These are phyloP conservation scores for Archilochus colubris DNA, from an alignment of 2,113 vertebrate genomes.

Conservation along the genomic window DNA sequence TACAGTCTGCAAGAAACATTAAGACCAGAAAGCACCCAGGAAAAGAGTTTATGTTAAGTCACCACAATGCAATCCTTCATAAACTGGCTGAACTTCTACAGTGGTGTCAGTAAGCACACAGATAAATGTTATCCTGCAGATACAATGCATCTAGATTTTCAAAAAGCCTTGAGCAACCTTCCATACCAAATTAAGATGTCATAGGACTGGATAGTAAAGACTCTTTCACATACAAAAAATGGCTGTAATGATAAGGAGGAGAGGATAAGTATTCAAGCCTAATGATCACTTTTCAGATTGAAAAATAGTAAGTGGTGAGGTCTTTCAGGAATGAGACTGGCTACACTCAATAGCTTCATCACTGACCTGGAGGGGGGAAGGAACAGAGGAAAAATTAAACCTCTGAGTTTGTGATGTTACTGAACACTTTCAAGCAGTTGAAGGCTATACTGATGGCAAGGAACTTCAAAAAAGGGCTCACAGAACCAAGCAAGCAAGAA, in stretches of 20 bases:
- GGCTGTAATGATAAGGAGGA: background rate
- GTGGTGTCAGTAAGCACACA: background rate
- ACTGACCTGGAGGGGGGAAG: background rate
- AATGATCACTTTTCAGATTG: background rate
- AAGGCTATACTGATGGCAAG: background rate
- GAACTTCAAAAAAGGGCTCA: background rate
- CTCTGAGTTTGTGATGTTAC: background rate
- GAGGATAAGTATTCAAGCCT: background rate
- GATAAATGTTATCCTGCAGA: background rate
- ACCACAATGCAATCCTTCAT: background rate
- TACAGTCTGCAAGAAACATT: background rate
- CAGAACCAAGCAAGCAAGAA: background rate
- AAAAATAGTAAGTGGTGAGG: background rate
- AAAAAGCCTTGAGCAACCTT: background rate
- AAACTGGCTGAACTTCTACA: background rate
- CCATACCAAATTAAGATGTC: background rate
- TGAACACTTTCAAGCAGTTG: background rate
- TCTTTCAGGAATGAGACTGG: background rate
- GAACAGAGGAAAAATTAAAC: background rate
- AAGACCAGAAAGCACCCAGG: background rate
- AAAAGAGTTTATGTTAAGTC: background rate
- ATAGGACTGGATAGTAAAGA: background rate
- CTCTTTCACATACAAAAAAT: background rate
- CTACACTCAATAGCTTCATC: background rate
- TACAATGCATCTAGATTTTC: background rate